These are phyloP conservation scores for Sussaba pulchella DNA, from an alignment of 2,888 invertebrate species.

Conservation along the genomic window DNA sequence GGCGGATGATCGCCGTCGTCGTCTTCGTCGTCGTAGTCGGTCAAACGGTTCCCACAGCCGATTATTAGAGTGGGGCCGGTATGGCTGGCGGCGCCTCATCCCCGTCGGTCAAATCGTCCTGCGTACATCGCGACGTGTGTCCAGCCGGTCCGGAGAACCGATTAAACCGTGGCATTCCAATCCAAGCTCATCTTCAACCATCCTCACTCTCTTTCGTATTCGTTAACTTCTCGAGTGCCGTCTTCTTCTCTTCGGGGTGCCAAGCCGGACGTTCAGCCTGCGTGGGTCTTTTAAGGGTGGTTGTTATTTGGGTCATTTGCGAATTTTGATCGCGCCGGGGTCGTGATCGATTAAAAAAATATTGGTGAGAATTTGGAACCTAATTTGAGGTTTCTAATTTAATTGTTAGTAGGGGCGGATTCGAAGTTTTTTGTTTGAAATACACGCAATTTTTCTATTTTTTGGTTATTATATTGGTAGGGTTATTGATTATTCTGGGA, in stretches of 20 bases:
- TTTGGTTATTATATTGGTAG: no score
- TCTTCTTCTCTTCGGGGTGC: constrained; percentile 46
- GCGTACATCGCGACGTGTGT: constrained; percentile 60
- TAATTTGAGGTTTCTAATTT: no score
- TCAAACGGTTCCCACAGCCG: constrained; percentile 61
- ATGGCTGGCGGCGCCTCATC: constrained; percentile 43
- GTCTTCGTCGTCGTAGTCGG: constrained; percentile 48
- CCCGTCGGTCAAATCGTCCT: constrained; percentile 48
- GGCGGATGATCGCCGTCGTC: constrained; percentile 4
- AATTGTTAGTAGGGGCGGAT: no score
- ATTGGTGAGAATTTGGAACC: no score
- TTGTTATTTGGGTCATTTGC: no score
- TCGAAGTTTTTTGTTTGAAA: no score
- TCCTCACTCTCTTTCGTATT: constrained; percentile 17
- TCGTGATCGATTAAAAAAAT: no score
- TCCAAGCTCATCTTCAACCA: constrained; percentile 45
- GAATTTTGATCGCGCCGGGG: no score
- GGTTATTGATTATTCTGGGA: no score
- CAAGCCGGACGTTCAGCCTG: constrained; percentile 3
- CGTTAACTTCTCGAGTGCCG: neutral
- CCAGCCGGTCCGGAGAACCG: constrained; percentile 51
- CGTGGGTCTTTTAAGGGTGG: no score
- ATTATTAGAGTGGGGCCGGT: constrained; percentile 49
- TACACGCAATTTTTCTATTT: no score
- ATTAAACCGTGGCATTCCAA: constrained; percentile 62